These are phyloP conservation scores for Myotis davidii DNA, from an alignment of 2,113 vertebrate species.

Conservation along the genomic window DNA sequence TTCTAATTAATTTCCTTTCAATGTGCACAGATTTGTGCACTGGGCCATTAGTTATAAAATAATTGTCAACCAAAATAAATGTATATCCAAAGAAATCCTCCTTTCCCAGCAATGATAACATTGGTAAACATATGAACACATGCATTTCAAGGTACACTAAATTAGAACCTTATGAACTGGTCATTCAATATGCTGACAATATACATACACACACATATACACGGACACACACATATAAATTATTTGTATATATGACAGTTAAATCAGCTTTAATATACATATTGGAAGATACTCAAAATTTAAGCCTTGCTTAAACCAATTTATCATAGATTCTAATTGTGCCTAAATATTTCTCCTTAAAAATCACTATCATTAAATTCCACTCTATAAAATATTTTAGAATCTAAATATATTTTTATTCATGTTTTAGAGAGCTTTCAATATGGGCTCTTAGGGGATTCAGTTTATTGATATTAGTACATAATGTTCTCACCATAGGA, in stretches of 20 bases:
- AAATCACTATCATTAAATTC: background rate
- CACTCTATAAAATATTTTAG: background rate
- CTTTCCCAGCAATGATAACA: background rate
- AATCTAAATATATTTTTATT: background rate
- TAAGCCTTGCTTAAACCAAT: background rate
- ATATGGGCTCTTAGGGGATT: background rate
- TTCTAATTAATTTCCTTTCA: too few species aligned
- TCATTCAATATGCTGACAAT: background rate
- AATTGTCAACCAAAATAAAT: background rate
- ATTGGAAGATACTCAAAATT: background rate
- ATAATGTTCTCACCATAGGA: background rate
- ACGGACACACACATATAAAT: background rate
- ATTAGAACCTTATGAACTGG: background rate
- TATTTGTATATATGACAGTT: background rate
- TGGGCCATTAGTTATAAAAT: background rate
- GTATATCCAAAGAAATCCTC: background rate
- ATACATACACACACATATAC: background rate
- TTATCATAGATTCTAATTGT: background rate
- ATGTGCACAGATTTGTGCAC: too few species aligned
- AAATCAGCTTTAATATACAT: background rate
- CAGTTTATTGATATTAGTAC: background rate
- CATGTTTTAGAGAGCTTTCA: background rate
- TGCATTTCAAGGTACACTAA: background rate
- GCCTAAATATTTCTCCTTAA: background rate
- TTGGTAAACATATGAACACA: background rate